A percentile compares a stretch with the other conserved stretches of the same genome.
Conservation (phyloP, 1,140 invertebrate genomes). For the Heliconius melpomene region DNA sequence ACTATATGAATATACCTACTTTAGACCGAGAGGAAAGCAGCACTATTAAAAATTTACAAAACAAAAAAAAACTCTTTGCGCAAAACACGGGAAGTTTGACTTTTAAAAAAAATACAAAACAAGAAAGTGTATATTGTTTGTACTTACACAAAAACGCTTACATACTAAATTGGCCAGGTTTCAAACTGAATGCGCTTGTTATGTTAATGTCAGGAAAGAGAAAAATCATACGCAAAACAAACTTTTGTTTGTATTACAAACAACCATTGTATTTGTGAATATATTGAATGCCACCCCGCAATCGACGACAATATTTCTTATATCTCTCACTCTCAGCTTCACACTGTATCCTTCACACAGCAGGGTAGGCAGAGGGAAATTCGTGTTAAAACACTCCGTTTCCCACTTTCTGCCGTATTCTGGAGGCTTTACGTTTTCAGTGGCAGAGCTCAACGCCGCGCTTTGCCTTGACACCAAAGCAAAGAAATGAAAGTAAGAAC, state of each 20-base stretch:
- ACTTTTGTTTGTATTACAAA: not conserved
- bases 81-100: slow-evolving; percentile 59
- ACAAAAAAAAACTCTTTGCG: not conserved
- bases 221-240: slow-evolving; percentile 25
- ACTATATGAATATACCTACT: too few relatives aligned
- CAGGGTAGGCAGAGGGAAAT: too few relatives aligned
- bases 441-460: too few relatives aligned
- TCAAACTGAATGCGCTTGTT: slow-evolving; percentile 42
- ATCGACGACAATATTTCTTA: not conserved
- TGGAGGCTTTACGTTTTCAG: too few relatives aligned
- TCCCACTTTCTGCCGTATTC: too few relatives aligned
- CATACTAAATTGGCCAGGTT: slow-evolving; percentile 13
- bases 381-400: too few relatives aligned
- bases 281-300: not conserved
- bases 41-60: too few relatives aligned
- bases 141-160: slow-evolving; percentile 16
- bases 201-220: slow-evolving; percentile 42
- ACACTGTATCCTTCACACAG: too few relatives aligned
- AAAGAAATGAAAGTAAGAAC: too few relatives aligned
- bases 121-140: slow-evolving; percentile 47
- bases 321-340: too few relatives aligned
- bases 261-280: not conserved
- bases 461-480: too few relatives aligned
- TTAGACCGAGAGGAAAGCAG: too few relatives aligned
- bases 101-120: slow-evolving; percentile 56